These are phyloP conservation scores for Caenorhabditis parvicauda DNA, from an alignment of 2,888 invertebrate species.

Conservation along the genomic window DNA sequence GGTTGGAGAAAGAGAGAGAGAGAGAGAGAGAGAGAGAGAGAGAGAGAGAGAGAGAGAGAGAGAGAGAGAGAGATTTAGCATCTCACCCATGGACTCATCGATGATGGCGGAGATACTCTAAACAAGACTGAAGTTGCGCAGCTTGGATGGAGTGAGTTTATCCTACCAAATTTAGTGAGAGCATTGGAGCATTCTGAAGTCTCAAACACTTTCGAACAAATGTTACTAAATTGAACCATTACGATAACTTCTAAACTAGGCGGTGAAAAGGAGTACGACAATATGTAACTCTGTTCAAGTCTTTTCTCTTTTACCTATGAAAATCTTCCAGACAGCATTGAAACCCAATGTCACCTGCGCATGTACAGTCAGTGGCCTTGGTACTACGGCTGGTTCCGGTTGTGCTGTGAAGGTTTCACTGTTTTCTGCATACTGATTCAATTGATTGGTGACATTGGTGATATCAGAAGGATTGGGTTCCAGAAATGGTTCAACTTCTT, in stretches of 20 bases:
- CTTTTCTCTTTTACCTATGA: too few relatives aligned
- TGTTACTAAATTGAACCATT: too few relatives aligned
- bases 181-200: too few relatives aligned
- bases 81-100: conserved; percentile 18
- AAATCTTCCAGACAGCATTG: conserved; percentile 8
- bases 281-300: too few relatives aligned
- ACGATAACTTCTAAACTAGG: too few relatives aligned
- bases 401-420: conserved; percentile 44
- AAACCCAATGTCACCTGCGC: conserved; percentile 33
- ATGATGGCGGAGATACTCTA: conserved; percentile 19
- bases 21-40: too few relatives aligned
- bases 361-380: conserved; percentile 30
- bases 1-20: too few relatives aligned
- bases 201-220: too few relatives aligned
- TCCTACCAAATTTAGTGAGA: too few relatives aligned
- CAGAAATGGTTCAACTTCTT: conserved; percentile 74
- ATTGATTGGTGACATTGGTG: conserved; percentile 43
- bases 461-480: conserved; percentile 51
- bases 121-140: conserved; percentile 12
- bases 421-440: conserved; percentile 44
- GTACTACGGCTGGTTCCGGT: conserved; percentile 36
- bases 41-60: too few relatives aligned
- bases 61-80: too few relatives aligned
- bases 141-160: conserved; percentile 11
- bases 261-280: background rate